phyloP scores from a whole-genome alignment of 2,888 invertebrate genomes.

The Catocala fraxini region DNA sequence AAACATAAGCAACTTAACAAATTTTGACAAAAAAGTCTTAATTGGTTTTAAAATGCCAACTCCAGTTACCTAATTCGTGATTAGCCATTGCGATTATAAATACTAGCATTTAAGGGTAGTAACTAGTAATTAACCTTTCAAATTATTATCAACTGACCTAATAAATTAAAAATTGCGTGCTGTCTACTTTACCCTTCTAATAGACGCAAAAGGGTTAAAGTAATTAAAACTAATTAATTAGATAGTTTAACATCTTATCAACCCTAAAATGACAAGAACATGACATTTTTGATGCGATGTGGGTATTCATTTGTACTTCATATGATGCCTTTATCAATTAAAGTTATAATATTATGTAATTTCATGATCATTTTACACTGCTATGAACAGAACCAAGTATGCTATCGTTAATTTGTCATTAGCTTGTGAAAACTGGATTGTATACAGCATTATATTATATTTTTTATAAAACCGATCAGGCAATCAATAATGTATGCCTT shows the following conservation, averaged over 20 bases:
- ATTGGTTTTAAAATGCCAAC: too few species aligned
- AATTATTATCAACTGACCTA: neutral
- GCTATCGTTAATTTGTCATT: too few species aligned
- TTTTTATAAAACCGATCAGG: neutral
- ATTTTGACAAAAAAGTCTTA: too few species aligned
- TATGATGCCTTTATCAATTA: constrained; percentile 35
- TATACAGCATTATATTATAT: too few species aligned
- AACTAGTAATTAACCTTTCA: neutral
- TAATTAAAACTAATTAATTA: constrained; percentile 78
- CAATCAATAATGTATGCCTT: too few species aligned
- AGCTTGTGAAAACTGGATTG: too few species aligned
- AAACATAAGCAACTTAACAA: too few species aligned
- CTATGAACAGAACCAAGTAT: neutral
- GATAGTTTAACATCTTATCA: constrained; percentile 63
- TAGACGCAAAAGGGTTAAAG: constrained; percentile 69
- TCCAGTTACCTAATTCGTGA: too few species aligned
- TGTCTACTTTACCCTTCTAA: constrained; percentile 44
- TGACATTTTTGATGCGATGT: constrained; percentile 73
- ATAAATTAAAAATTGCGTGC: constrained; percentile 39
- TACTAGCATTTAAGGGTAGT: neutral
- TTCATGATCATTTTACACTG: constrained; percentile 4
- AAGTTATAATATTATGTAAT: constrained; percentile 22
- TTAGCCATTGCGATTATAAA: too few species aligned
- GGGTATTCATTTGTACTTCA: constrained; percentile 62
- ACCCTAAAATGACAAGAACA: constrained; percentile 71